These are phyloP conservation scores for Serinus canaria DNA, from an alignment of 2,113 vertebrate species.

Conservation along the genomic window DNA sequence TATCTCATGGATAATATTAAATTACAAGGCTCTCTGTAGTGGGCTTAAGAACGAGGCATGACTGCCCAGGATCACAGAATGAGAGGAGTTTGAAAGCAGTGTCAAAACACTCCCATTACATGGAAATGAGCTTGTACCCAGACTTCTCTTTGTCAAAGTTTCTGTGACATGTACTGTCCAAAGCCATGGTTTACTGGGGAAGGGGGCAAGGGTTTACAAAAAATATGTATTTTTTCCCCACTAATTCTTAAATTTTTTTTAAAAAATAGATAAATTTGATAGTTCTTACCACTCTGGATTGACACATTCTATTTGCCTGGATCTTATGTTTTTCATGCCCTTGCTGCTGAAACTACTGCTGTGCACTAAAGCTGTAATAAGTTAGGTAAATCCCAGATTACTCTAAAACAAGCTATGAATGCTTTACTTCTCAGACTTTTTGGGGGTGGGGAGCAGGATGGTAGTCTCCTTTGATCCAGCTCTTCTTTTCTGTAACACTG, in stretches of 20 bases:
- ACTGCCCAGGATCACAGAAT: neutral
- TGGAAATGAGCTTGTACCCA: neutral
- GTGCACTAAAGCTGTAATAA: slow-evolving; percentile 25
- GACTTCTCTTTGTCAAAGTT: neutral
- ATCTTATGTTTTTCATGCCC: slow-evolving; percentile 15
- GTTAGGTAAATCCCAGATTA: slow-evolving; percentile 29
- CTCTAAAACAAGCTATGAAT: slow-evolving; percentile 3
- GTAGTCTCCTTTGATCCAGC: neutral
- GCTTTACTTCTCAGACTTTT: neutral
- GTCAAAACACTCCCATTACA: neutral
- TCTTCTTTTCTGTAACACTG: neutral
- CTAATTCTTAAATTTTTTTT: neutral
- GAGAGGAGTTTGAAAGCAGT: neutral
- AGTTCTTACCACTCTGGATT: neutral
- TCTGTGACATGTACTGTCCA: neutral
- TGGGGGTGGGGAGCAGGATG: neutral
- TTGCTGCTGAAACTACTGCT: slow-evolving; percentile 4
- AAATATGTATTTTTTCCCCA: neutral
- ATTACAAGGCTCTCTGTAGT: neutral
- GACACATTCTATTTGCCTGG: slow-evolving; percentile 14
- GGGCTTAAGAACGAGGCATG: neutral
- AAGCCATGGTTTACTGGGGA: neutral
- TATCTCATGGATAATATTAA: neutral
- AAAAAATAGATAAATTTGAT: neutral
- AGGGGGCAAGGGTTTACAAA: neutral